Conservation (phyloP, 35 echinoderm and acorn worm genomes). For the Lytechinus pictus region DNA sequence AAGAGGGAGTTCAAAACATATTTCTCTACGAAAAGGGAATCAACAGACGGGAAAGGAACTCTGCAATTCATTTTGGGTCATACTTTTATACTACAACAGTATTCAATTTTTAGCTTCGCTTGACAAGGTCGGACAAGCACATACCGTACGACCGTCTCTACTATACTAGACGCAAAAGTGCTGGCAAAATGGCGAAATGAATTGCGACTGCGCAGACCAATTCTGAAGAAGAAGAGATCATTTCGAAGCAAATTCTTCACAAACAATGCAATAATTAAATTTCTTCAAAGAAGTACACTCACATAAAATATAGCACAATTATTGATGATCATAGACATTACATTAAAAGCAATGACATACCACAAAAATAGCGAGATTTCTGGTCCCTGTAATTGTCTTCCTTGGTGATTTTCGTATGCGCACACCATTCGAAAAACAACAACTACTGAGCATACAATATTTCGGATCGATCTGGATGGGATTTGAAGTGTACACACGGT, state of each 20-base stretch:
- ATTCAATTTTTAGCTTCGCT: background rate
- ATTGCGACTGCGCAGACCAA: conserved; percentile 38
- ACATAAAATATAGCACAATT: background rate
- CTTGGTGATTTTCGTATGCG: conserved; percentile 34
- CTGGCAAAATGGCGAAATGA: background rate
- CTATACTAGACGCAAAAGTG: no score
- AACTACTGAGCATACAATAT: conserved; percentile 41
- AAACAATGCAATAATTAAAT: background rate
- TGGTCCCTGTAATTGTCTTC: background rate
- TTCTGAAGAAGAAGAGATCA: background rate
- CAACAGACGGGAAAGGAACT: no score
- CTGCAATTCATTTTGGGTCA: background rate
- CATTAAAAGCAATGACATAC: background rate
- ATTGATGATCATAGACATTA: background rate
- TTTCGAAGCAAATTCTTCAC: background rate
- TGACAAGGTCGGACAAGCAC: background rate
- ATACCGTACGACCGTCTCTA: no score
- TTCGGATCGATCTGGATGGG: no score
- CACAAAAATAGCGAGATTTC: background rate
- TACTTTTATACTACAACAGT: background rate
- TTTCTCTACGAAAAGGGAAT: no score
- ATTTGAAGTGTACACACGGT: no score
- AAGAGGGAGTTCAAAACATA: no score
- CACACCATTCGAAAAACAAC: conserved; percentile 16
- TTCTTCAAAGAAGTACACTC: background rate